phyloP scores from a whole-genome alignment of 1,140 invertebrate species.

The Andricus grossulariae region DNA sequence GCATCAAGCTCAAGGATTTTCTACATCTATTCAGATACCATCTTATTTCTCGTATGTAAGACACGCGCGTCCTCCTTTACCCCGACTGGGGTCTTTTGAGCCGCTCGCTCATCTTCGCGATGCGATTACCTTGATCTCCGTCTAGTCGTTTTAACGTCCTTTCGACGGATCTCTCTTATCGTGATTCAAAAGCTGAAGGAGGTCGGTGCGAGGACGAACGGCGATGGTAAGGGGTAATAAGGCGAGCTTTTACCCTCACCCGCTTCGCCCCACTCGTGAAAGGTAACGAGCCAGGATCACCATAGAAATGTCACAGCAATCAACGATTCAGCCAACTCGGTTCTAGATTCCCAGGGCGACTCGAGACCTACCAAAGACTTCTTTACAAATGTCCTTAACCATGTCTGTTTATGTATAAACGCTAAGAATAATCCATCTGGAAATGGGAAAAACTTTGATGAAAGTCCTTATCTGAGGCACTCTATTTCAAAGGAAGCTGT shows the following conservation, averaged over 20 bases:
- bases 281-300: slow-evolving; percentile 41
- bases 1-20: no score
- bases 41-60: no score
- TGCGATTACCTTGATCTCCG: slow-evolving; percentile 41
- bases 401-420: no score
- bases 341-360: slow-evolving; percentile 33
- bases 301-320: slow-evolving; percentile 41
- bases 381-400: no score
- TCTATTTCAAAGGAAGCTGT: no score
- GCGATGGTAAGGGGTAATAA: slow-evolving; percentile 39
- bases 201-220: not conserved
- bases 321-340: not conserved
- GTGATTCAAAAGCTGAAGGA: slow-evolving; percentile 32
- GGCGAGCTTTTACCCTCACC: slow-evolving; percentile 33
- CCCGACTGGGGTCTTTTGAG: slow-evolving; percentile 25
- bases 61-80: slow-evolving; percentile 32
- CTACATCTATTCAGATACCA: no score
- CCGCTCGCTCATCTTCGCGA: slow-evolving; percentile 36
- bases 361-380: not conserved
- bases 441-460: no score
- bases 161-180: slow-evolving; percentile 40
- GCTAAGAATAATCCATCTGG: no score
- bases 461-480: not conserved
- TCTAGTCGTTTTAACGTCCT: slow-evolving; percentile 42
- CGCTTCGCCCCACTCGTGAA: not conserved